Base-by-base conservation (phyloP, 1,140 invertebrate genomes). In the Propsilocerus akamusi region DNA sequence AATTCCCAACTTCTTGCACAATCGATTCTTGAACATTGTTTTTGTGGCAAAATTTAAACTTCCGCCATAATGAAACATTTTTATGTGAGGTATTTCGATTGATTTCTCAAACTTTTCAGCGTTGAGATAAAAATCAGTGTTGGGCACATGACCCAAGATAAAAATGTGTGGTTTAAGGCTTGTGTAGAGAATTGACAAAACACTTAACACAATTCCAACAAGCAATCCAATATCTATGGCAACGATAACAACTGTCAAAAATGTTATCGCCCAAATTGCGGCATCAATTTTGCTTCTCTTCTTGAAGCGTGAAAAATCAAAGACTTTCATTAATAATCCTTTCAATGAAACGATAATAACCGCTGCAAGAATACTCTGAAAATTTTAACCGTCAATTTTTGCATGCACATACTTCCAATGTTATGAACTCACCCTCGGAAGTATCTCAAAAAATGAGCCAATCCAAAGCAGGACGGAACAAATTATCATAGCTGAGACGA, bases 341-440 rank as follows among this genome's bases (percentile, higher is more conserved):
- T 91, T 91, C 2, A 97, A 65, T 0, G 90, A 86, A 1, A 96
- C 85, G 3, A 95, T 75, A 55, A 96, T 94, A 49, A 97, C 89
- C 51, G 84, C 77, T 10, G 90, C 85, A 51, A 96, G 64, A 49
- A 91, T 76, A 64, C 78, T 80, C 80, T 86, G 64, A 32, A 67
- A 53, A 37, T 54, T 49, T 56, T 28, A 12, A 17, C n/a, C n/a
- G n/a, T n/a, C n/a, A n/a, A n/a, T n/a, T n/a, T n/a, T n/a, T n/a
- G n/a, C 17, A 51, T 24, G 12, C 41, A 51, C 30, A 32, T 49
- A 54, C 53, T 17, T 12, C 12, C 11, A 47, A 32, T 25, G 25
- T 17, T 22, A 7, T 34, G 26, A 52, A 59, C 11, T 46, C 25
- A 86, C 83, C 57, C 76, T 77, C 22, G 88, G 89, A 28, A 93